Evolutionary conservation across 2,113 vertebrate species (phyloP).

Genomic region (Colossoma macropomum): DNA sequence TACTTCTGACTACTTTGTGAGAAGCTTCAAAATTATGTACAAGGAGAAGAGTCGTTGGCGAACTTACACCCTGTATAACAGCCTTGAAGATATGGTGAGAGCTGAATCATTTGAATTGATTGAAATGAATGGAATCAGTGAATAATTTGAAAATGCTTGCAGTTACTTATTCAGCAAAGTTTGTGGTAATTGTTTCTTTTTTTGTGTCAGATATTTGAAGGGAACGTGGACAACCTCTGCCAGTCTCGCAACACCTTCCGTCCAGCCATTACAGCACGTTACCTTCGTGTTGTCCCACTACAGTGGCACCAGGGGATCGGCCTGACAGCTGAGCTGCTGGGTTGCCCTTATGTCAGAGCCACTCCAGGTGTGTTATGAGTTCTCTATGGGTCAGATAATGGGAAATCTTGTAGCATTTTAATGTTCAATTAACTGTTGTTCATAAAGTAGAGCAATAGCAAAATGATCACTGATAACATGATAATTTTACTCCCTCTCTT

Average conservation of each 20-base stretch:
- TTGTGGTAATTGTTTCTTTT: neutral
- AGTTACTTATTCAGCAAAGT: neutral
- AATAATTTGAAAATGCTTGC: neutral
- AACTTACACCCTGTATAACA: conserved; percentile 77
- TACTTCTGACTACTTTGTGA: conserved; percentile 77
- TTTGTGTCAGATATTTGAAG: conserved; percentile 79
- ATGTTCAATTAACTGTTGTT: no score
- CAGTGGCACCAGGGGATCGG: conserved; percentile 80
- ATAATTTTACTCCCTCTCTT: neutral
- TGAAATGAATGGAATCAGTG: neutral
- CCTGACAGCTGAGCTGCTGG: conserved; percentile 81
- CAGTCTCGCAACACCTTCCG: conserved; percentile 81
- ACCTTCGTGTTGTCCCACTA: conserved; percentile 78
- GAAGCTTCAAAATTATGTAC: conserved; percentile 81
- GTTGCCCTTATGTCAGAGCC: conserved; percentile 77
- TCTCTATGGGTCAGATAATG: neutral
- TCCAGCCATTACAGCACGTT: conserved; percentile 80
- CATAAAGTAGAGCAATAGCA: neutral
- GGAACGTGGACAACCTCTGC: conserved; percentile 78
- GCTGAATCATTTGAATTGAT: neutral
- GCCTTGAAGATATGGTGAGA: conserved; percentile 48
- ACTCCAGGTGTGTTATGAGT: conserved; percentile 27
- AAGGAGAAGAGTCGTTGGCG: conserved; percentile 82
- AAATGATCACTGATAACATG: no score
- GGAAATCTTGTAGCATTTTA: neutral